These are phyloP conservation scores for Drosophila melanocephala DNA, from an alignment of 2,888 invertebrate genomes.

Conservation along the genomic window DNA sequence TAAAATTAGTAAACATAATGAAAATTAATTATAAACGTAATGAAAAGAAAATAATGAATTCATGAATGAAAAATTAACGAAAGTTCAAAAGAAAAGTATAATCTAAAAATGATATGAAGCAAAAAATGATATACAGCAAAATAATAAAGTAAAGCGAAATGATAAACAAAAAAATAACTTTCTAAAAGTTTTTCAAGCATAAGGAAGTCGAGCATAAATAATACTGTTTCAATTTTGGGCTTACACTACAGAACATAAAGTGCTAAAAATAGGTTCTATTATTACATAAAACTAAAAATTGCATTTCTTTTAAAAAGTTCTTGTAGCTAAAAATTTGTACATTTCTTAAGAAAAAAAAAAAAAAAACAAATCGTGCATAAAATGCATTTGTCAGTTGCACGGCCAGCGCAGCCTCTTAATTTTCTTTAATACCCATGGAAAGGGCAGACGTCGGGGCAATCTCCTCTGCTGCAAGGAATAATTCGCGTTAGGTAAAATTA, in stretches of 20 bases:
- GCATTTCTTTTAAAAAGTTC: conserved; percentile 5
- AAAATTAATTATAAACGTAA: conserved; percentile 1
- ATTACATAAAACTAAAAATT: conserved; percentile 18
- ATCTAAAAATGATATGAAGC: conserved; percentile 2
- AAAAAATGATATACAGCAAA: not conserved
- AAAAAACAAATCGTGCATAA: conserved; percentile 14
- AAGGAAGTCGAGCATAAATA: conserved; percentile 70
- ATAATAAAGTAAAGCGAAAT: conserved; percentile 8
- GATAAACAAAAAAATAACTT: not conserved
- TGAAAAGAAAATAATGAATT: conserved; percentile 27
- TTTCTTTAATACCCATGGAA: conserved; percentile 53
- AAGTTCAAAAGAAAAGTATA: conserved; percentile 13
- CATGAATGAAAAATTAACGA: conserved; percentile 9
- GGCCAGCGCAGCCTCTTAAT: conserved; percentile 53
- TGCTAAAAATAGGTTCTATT: conserved; percentile 19
- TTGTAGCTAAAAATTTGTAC: conserved; percentile 40
- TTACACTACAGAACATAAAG: conserved; percentile 10
- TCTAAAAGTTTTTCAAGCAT: conserved; percentile 20
- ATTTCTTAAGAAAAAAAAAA: conserved; percentile 25
- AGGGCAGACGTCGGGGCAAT: conserved; percentile 15
- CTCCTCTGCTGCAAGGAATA: conserved; percentile 42
- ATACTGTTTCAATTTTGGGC: conserved; percentile 58
- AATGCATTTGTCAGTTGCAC: conserved; percentile 28
- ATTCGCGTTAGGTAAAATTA: conserved; percentile 24
- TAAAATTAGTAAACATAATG: not conserved